Base-by-base conservation (phyloP, 2,113 vertebrate species). In the Tapirus terrestris region DNA sequence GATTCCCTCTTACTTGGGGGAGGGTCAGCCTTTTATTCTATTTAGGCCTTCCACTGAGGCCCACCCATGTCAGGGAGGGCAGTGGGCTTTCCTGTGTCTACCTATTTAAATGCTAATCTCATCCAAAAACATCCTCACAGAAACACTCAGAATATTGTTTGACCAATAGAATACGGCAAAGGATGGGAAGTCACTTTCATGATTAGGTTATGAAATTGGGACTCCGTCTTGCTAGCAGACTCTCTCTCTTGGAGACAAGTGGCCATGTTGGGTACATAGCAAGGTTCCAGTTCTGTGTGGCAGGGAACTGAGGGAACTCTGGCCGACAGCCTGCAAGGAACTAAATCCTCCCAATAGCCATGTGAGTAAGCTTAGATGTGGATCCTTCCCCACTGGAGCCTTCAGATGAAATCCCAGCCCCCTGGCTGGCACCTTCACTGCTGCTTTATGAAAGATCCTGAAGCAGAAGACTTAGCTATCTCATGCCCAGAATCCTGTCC, bases 61-160 rank as follows among this genome's bases (percentile, higher is more conserved):
- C 51, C 33, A 25, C 33, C 51, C 33, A n/a, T 51, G 25, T 36
- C 6, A 36, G 51, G 1, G 21, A 80, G 20, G 31, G 33, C 33
- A 13, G 7, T 56, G 5, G 0, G 20, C 6, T 25, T 58, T 4
- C 7, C 10, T 13, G 18, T 23, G 0, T 53, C 76, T n/a, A 11
- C 48, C 48, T 53, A 21, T 53, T n/a, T 23, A 13, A 73, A 25
- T 25, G 36, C 14, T 73, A 43, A 25, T 43, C 70, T 43, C 70
- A 43, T 13, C 21, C 18, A 73, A 43, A 43, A 39, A 43, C 70
- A 73, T 73, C 36, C 36, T 73, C 70, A 23, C 36, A 13, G 68
- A 43, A 39, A 27, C 36, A 43, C 39, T 14, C 12, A 43, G 70
- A 43, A 70, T 70, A 36, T 36, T 13, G 36, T 39, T 39, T 53